These are phyloP conservation scores for Centroberyx gerrardi DNA, from an alignment of 2,797 vertebrate genomes.

Conservation along the genomic window DNA sequence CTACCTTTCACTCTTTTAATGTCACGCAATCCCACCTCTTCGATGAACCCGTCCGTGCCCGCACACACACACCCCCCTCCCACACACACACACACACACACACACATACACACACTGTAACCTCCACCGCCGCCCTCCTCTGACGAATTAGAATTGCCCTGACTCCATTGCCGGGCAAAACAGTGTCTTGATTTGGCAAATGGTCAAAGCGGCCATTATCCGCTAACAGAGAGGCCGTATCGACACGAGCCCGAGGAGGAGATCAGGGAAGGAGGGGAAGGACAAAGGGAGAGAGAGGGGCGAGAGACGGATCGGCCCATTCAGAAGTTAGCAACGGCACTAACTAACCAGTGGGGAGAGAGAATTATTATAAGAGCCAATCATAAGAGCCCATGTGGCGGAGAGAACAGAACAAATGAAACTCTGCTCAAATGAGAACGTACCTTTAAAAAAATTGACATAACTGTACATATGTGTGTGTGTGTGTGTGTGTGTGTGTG, in stretches of 20 bases:
- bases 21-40: conserved; percentile 74
- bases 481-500: conserved; percentile 1
- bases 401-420: conserved; percentile 25
- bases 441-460: conserved; percentile 1
- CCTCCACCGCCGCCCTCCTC: conserved; percentile 61
- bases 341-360: conserved; percentile 82
- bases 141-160: conserved; percentile 90
- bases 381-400: conserved; percentile 65
- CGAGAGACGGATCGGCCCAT: conserved; percentile 81
- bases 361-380: conserved; percentile 77
- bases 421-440: conserved; percentile 22
- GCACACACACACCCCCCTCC: conserved; percentile 37
- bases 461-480: not conserved
- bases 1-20: conserved; percentile 75
- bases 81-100: conserved; percentile 46
- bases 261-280: conserved; percentile 48
- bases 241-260: conserved; percentile 85
- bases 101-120: conserved; percentile 59
- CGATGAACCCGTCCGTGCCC: conserved; percentile 62
- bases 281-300: conserved; percentile 68
- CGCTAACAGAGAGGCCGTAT: conserved; percentile 88
- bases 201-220: conserved; percentile 91
- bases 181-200: conserved; percentile 90
- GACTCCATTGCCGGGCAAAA: conserved; percentile 89
- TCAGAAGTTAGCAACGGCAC: conserved; percentile 80